Percentiles rank a stretch among this genome's conserved stretches.
These are phyloP conservation scores for Asbolus verrucosus DNA, from an alignment of 1,140 invertebrate species.

Conservation along the genomic window DNA sequence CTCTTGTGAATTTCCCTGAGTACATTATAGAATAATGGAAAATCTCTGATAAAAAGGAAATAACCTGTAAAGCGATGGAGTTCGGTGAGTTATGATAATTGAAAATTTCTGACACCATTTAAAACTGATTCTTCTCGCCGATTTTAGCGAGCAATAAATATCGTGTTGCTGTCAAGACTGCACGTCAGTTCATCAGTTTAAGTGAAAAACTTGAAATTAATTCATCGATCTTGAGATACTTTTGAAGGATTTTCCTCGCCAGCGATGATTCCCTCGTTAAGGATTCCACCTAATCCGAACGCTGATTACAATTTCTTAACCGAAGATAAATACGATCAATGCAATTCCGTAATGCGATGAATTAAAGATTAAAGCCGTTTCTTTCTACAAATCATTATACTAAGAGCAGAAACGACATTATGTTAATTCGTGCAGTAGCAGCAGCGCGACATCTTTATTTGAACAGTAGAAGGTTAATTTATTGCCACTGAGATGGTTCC, in stretches of 20 bases:
- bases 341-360: too few species aligned
- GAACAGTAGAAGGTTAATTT: constrained; percentile 20
- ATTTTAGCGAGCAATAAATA: constrained; percentile 27
- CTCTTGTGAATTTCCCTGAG: neutral
- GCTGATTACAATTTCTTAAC: constrained; percentile 13
- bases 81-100: constrained; percentile 33
- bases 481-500: constrained; percentile 11
- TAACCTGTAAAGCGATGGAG: constrained; percentile 5
- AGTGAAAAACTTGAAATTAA: constrained; percentile 24
- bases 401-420: constrained; percentile 7
- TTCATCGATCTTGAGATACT: too few species aligned
- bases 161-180: constrained; percentile 5
- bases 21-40: constrained; percentile 2
- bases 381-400: constrained; percentile 3
- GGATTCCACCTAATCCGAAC: too few species aligned
- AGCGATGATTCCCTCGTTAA: too few species aligned
- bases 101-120: constrained; percentile 35
- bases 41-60: constrained; percentile 24
- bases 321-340: too few species aligned
- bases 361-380: neutral
- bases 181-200: neutral
- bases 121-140: neutral
- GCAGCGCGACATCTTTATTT: neutral
- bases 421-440: constrained; percentile 3
- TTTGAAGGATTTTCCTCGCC: neutral